Evolutionary conservation across 2,888 invertebrate species (phyloP), one percentile per base, ranked within the genome.

Genomic region (Ametastegia equiseti): DNA sequence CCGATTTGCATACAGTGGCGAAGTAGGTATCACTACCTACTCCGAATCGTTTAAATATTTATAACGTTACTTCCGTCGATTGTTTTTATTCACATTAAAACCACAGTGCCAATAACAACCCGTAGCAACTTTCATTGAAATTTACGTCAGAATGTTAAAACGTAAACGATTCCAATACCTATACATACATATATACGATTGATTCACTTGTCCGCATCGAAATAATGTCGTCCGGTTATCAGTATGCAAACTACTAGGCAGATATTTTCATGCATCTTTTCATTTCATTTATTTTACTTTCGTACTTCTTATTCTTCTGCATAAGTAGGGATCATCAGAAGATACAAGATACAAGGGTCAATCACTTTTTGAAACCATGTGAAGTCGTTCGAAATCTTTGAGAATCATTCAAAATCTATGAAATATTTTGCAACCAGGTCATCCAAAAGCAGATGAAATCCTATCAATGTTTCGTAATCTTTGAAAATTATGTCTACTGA

Each of bases 21-120:
- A n/a, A 71, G 45, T 71, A 67, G 36, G 30, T 15, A 71, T 13
- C n/a, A 73, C 50, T 83, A 73, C 82, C 27, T 30, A 73, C 50
- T 83, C 77, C 82, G 80, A 84, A 81, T 67, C 86, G 81, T 85
- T 83, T 88, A 86, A 86, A 91, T 91, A 91, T 91, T 91, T 88
- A 91, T 90, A 86, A 83, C 50, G 19, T 54, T 54, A 89, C 90
- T 91, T 91, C 91, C 91, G 90, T 73, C 88, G 88, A 91, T 91
- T 91, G 91, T 91, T 88, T 83, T 78, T 79, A 77, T 77, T 30
- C 63, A 57, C 69, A 75, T 75, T 45, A 45, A 42, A 71, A 27
- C 19, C 19, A 67, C 13, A 27, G n/a, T n/a, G 47, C 71, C 71
- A 71, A 71, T 47, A 71, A 45, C 71, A 71, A 71, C 15, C 13